phyloP scores from a whole-genome alignment of 2,888 invertebrate genomes.

The Acleris laterana region DNA sequence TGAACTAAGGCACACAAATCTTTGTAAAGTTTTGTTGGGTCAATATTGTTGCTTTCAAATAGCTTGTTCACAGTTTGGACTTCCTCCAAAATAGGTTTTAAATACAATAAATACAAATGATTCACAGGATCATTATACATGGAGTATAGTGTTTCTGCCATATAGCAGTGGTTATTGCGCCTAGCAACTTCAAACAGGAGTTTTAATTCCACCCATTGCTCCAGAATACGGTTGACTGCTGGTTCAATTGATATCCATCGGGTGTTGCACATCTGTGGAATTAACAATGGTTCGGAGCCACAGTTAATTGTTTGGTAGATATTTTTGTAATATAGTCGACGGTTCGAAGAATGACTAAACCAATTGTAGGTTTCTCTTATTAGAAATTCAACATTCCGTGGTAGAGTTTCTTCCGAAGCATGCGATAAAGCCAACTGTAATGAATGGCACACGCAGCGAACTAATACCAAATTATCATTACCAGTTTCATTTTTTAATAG shows the following conservation, averaged over 20 bases:
- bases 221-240: background rate
- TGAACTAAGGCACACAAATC: constrained; percentile 12
- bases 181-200: background rate
- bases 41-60: constrained; percentile 7
- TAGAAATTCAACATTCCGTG: background rate
- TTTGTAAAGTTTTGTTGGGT: constrained; percentile 21
- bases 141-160: background rate
- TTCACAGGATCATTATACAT: background rate
- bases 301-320: background rate
- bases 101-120: constrained; percentile 2
- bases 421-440: constrained; percentile 44
- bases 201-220: background rate
- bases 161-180: background rate
- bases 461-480: constrained; percentile 47
- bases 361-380: constrained; percentile 42
- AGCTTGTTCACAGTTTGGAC: constrained; percentile 13
- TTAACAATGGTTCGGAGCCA: background rate
- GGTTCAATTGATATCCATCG: background rate
- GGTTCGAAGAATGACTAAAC: constrained; percentile 45
- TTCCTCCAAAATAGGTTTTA: background rate
- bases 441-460: constrained; percentile 57
- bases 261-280: background rate
- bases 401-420: constrained; percentile 37
- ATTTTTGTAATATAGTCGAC: background rate
- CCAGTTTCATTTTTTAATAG: constrained; percentile 47